Base-by-base conservation (phyloP, 2,113 vertebrate species). In the Carassius carassius region DNA sequence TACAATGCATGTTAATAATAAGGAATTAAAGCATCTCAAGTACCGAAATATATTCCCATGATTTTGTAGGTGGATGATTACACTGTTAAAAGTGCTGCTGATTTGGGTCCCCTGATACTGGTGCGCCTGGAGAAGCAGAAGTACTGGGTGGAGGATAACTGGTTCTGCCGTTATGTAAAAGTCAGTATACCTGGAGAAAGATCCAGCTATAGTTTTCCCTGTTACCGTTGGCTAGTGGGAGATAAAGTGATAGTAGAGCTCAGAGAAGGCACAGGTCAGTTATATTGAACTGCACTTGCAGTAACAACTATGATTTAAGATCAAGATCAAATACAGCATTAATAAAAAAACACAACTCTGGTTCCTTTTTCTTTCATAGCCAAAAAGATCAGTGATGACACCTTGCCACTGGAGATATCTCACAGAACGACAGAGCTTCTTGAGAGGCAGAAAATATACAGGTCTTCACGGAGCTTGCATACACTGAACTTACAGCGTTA, bases 211-310 rank as follows among this genome's bases (percentile, higher is more conserved):
- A 89, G 84, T 0, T 96, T 96, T 88, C 96, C 95, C 0, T 96
- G 95, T 88, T 96, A 96, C 89, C 86, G 93, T 65, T 97, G 96
- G 96, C 85, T 96, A 14, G 88, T 91, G 10, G 95, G 95, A 5
- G 70, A 94, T 0, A 47, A 47, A 81, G 54, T 86, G 1, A 73
- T 82, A 21, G 3, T 96, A 84, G 93, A 93, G 87, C 86, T 96
- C 29, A 90, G 95, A 1, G 94, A 95, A 75, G 95, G 95, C 67
- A 91, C 92, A 7, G 95, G 96, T 88, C 76, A 80, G 87, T 84
- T 37, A 32, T 29, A 49, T 7, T 35, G 17, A 51, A 23, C 29
- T 35, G 16, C 29, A 35, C 11, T 12, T 47, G 44, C 44, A 47
- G 10, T 47, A 12, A 44, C 10, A 44, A 47, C 44, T 47, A 47